A percentile compares a stretch with the other conserved stretches of the same genome.
phyloP scores from a whole-genome alignment of 2,797 vertebrate genomes.

The Hemitrygon akajei region DNA sequence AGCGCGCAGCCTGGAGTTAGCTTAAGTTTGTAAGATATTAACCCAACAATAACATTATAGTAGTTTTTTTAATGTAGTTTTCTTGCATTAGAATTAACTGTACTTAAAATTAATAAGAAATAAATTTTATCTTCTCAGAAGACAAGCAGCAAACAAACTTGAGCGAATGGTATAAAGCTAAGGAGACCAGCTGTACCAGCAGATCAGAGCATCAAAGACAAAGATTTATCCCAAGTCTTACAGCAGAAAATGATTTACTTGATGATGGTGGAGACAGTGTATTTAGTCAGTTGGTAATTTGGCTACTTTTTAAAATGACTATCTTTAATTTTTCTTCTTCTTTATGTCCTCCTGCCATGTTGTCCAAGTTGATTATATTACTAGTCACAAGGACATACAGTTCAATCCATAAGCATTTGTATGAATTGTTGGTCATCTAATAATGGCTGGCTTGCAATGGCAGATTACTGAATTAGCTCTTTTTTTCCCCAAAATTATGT shows the following conservation, averaged over 20 bases:
- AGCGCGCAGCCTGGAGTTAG: neutral
- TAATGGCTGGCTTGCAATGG: neutral
- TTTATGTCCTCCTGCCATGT: neutral
- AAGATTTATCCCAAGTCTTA: conserved; percentile 46
- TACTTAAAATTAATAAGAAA: neutral
- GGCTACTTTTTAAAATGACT: neutral
- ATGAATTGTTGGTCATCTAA: neutral
- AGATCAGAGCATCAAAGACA: conserved; percentile 52
- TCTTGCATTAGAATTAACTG: neutral
- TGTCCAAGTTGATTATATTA: neutral
- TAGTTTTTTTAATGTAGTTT: neutral
- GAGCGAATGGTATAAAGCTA: conserved; percentile 72
- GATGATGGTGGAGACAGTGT: conserved; percentile 58
- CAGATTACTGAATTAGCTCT: neutral
- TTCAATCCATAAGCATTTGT: neutral
- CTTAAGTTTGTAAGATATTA: neutral
- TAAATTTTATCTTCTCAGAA: conserved; percentile 54
- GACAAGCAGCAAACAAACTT: conserved; percentile 71
- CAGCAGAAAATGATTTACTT: conserved; percentile 56
- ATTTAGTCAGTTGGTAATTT: conserved; percentile 66
- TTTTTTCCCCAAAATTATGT: neutral
- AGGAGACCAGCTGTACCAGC: conserved; percentile 47
- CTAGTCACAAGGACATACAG: neutral
- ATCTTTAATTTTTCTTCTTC: neutral
- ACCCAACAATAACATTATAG: neutral